Base-by-base conservation (phyloP, 37 sponge, comb jelly and placozoan genomes). In the Tethya wilhelma region DNA sequence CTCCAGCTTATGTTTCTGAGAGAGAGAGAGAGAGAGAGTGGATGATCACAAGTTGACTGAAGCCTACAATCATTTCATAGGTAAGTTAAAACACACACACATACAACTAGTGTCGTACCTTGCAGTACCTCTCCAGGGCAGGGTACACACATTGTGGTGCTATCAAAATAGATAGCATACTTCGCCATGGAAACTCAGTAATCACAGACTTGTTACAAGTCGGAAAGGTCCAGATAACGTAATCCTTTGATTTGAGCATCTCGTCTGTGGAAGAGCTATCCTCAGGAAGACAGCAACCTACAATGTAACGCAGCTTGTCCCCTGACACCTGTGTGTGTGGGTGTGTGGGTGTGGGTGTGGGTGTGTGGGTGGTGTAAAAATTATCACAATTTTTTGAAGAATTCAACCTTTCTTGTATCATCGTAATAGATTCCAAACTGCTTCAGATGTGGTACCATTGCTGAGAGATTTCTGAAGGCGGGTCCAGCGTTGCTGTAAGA, bases 131-230 rank as follows among this genome's bases (percentile, higher is more conserved):
- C 28, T 72, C 38, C 19, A 93, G 43, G 14, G 73, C 75, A 38
- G 90, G 90, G 73, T 89, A 89, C 3, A 93, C 90, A 38, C 66
- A 38, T 56, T 45, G 67, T 12, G 75, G 67, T 19, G 90, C 90
- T 20, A 93, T 31, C 14, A 86, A 7, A 0, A 75, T 26, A 9
- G 94, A 93, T 7, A 89, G 26, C 36, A 71, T 53, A 57, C 77
- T 89, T 19, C 80, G 41, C 9, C n/a, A 82, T 9, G 94, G 94
- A 59, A 84, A 93, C 69, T 93, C 94, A 34, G 94, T 93, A 5
- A 93, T 67, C 2, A 93, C 80, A 19, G 87, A 90, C 45, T 83
- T 78, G n/a, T 26, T 59, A 43, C 90, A 86, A 33, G 44, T 23
- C 0, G 94, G 87, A 68, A 93, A 89, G n/a, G 82, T 79, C 78